These are phyloP conservation scores for Rhodophaea formosa DNA, from an alignment of 2,888 invertebrate genomes.

Conservation along the genomic window DNA sequence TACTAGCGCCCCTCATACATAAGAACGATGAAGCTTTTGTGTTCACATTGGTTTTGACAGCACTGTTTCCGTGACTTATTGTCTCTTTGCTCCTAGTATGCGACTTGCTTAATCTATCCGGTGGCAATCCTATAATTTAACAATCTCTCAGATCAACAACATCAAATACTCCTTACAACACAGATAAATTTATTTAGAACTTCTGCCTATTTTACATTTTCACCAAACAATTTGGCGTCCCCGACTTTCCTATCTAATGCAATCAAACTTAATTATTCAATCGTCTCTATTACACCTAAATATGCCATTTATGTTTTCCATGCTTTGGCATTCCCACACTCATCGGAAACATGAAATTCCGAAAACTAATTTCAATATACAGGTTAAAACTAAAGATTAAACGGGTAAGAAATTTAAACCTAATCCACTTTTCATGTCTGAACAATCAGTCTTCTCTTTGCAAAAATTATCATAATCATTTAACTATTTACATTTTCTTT, in stretches of 20 bases:
- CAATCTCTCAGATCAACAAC: conserved; percentile 30
- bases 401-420: conserved; percentile 65
- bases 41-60: too few species aligned
- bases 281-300: conserved; percentile 37
- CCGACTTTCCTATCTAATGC: conserved; percentile 43
- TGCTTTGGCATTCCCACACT: conserved; percentile 45
- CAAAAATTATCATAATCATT: conserved; percentile 73
- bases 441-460: conserved; percentile 80
- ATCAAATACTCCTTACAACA: conserved; percentile 35
- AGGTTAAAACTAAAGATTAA: conserved; percentile 67
- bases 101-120: conserved; percentile 28
- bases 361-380: conserved; percentile 54
- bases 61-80: too few species aligned
- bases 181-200: conserved; percentile 40
- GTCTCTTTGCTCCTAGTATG: too few species aligned
- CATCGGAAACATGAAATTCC: conserved; percentile 33
- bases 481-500: conserved; percentile 54
- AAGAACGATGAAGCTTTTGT: too few species aligned
- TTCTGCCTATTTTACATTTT: conserved; percentile 27
- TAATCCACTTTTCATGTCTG: conserved; percentile 70
- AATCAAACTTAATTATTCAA: conserved; percentile 37
- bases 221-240: conserved; percentile 45
- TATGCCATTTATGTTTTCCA: conserved; percentile 37
- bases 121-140: conserved; percentile 34
- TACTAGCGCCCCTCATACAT: too few species aligned